Base-by-base conservation (phyloP, 1,140 invertebrate genomes). In the Diorhabda elongata region DNA sequence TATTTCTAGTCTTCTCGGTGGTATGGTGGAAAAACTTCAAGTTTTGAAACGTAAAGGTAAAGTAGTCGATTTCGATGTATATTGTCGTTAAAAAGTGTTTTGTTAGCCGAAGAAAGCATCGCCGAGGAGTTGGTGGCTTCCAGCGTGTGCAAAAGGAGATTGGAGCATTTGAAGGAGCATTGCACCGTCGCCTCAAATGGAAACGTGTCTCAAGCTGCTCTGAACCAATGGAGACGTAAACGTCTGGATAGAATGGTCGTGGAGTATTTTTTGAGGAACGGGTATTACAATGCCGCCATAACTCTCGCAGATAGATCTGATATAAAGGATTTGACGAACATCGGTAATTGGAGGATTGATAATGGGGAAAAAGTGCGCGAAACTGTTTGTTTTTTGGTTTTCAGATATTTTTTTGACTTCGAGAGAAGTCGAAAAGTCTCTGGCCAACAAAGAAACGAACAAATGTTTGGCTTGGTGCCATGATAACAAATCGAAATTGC, bases 391-490 rank as follows among this genome's bases (percentile, higher is more conserved):
- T 6, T 3, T 60, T 60, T 60, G 3, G 6, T 41, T 68, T 84
- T 45, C 75, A 88, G 93, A 96, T 76, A 88, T 97, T 41, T 97
- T 97, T 78, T 85, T 95, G 74, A 91, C 93, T 0, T 95, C 94
- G 0, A 89, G 92, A 67, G 93, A 97, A 80, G 94, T 98, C 0
- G 92, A 94, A 78, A 86, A 87, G 57, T 92, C 91, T 71, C 81
- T 99, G 44, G 81, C 85, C 0, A 88, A 88, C 67, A 89, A 90
- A 66, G 94, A 98, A 80, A 97, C 95, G 4, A 84, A 85, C 3
- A 92, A 93, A 75, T 98, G 96, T 79, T 85, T 98, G n/a, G 86
- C 90, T 62, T 99, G 97, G 97, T 98, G 97, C 80, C 91, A 95
- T 77, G 97, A 99, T 77, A 98, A 99, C 84, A 92, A 95, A 80